These are phyloP conservation scores for Botia almorhae DNA, from an alignment of 2,797 vertebrate genomes.

Conservation along the genomic window DNA sequence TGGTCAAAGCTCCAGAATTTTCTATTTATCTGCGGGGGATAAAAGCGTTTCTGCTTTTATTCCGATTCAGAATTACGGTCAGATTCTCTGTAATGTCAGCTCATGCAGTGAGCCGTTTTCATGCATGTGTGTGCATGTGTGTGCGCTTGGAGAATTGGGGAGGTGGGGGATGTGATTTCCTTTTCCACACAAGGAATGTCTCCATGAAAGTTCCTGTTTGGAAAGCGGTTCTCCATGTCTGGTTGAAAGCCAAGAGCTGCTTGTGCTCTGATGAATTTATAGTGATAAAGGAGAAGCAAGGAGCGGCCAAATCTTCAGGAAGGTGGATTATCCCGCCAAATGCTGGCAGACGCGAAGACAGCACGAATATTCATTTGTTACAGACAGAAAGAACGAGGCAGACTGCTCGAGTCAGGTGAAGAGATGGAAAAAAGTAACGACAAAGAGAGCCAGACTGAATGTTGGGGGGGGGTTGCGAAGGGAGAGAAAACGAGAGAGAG, in stretches of 20 bases:
- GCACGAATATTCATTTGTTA: slow-evolving; percentile 50
- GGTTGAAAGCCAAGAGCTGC: slow-evolving; percentile 76
- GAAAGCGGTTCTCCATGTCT: slow-evolving; percentile 72
- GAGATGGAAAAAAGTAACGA: slow-evolving; percentile 56
- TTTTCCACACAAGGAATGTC: slow-evolving; percentile 75
- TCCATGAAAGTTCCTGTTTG: slow-evolving; percentile 81
- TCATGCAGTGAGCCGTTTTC: slow-evolving; percentile 47
- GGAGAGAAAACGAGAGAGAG: neutral
- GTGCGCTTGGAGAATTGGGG: slow-evolving; percentile 57
- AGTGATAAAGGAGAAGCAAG: slow-evolving; percentile 71
- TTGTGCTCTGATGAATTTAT: slow-evolving; percentile 65
- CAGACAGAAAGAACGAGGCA: slow-evolving; percentile 45
- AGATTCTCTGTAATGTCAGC: slow-evolving; percentile 44
- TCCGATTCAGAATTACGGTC: slow-evolving; percentile 34
- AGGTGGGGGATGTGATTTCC: slow-evolving; percentile 74
- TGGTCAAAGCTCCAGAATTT: too few species aligned
- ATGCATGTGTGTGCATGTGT: slow-evolving; percentile 42
- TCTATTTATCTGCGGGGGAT: too few species aligned
- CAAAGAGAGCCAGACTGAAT: slow-evolving; percentile 37
- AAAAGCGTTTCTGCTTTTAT: too few species aligned
- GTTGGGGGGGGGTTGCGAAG: slow-evolving; percentile 12
- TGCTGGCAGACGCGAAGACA: slow-evolving; percentile 72
- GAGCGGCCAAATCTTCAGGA: slow-evolving; percentile 75
- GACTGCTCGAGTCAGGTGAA: slow-evolving; percentile 59
- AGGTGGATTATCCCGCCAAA: slow-evolving; percentile 80